Evolutionary conservation across 2,888 invertebrate genomes (phyloP).

Genomic region (Nemotelus pantherinus): DNA sequence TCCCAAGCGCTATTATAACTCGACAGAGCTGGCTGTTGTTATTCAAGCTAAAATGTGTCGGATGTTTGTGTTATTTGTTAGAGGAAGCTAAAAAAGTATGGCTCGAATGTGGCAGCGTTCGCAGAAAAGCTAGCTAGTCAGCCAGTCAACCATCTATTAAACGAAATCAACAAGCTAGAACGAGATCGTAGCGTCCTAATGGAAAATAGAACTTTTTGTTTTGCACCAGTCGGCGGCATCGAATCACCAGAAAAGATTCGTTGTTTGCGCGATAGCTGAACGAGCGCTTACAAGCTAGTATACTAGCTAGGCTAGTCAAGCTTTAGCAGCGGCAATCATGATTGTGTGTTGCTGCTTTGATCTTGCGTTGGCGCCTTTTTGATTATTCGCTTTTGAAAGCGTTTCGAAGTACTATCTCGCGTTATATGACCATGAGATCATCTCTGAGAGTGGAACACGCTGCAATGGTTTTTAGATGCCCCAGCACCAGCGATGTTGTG

Average conservation of each 20-base stretch:
- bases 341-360: constrained; percentile 12
- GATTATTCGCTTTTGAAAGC: constrained; percentile 35
- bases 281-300: background rate
- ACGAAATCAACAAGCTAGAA: background rate
- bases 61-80: constrained; percentile 30
- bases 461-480: background rate
- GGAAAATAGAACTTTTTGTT: constrained; percentile 32
- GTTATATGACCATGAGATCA: constrained; percentile 41
- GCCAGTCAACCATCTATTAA: background rate
- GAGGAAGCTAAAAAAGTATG: constrained; percentile 22
- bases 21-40: constrained; percentile 9
- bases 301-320: constrained; percentile 11
- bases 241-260: no score
- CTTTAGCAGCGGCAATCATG: background rate
- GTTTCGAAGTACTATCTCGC: constrained; percentile 11
- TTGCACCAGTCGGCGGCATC: constrained; percentile 13
- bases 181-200: background rate
- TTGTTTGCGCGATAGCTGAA: background rate
- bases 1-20: constrained; percentile 16
- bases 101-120: background rate
- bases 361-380: constrained; percentile 38
- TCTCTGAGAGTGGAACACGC: constrained; percentile 30
- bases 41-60: constrained; percentile 19
- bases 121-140: constrained; percentile 11
- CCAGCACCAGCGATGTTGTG: background rate